These are phyloP conservation scores for Sardina pilchardus DNA, from an alignment of 2,113 vertebrate species.

Conservation along the genomic window DNA sequence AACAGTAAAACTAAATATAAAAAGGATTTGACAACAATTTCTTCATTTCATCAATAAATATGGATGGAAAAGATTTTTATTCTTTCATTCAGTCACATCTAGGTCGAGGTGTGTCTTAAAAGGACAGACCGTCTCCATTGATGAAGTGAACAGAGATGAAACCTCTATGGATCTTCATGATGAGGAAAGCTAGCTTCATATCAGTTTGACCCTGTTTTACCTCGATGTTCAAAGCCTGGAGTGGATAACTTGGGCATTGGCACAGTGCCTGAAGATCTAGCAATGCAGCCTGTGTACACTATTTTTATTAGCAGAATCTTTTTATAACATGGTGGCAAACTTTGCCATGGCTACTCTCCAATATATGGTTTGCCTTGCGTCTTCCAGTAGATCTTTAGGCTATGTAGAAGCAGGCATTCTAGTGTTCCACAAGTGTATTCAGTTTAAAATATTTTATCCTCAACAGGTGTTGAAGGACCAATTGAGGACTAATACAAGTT, in stretches of 20 bases:
- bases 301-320: neutral
- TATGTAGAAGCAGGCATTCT: neutral
- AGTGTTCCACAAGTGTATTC: conserved; percentile 47
- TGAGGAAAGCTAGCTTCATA: neutral
- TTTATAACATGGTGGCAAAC: neutral
- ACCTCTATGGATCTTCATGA: neutral
- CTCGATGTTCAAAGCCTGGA: neutral
- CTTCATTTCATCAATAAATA: neutral
- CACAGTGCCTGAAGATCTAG: neutral
- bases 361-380: neutral
- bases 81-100: neutral
- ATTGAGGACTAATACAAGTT: conserved; percentile 81
- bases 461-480: conserved; percentile 80
- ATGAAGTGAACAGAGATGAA: neutral
- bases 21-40: neutral
- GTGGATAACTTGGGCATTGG: neutral
- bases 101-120: neutral
- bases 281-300: neutral
- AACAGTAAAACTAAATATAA: neutral
- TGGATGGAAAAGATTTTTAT: neutral
- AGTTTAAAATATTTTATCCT: conserved; percentile 80
- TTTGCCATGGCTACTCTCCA: neutral
- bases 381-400: neutral
- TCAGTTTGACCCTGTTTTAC: conserved; percentile 4
- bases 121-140: neutral